A percentile compares a stretch with the other conserved stretches of the same genome.
Evolutionary conservation across 2,113 vertebrate species (phyloP).

Genomic region (Dromiciops gliroides): DNA sequence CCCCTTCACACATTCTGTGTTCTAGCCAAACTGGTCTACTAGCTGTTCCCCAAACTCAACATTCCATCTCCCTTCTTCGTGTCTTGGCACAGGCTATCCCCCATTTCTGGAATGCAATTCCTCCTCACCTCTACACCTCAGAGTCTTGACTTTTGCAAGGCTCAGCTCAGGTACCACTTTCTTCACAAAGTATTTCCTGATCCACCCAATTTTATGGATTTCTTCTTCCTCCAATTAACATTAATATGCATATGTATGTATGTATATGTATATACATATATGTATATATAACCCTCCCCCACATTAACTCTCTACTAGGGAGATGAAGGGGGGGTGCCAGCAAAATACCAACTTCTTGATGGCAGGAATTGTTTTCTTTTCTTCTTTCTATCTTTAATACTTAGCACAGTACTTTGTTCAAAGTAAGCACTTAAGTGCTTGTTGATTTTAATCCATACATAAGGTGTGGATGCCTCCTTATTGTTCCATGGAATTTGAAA

Average conservation of each 20-base stretch:
- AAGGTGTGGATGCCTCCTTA: not conserved
- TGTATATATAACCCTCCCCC: too few species aligned
- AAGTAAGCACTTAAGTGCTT: not conserved
- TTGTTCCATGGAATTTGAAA: not conserved
- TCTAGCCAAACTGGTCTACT: not conserved
- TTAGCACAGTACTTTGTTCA: not conserved
- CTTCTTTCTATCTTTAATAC: not conserved
- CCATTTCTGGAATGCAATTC: not conserved
- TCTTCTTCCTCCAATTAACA: not conserved
- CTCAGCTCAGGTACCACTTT: not conserved
- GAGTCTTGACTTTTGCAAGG: not conserved
- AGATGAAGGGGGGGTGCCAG: too few species aligned
- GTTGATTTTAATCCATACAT: not conserved
- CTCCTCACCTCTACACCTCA: not conserved
- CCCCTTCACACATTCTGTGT: not conserved
- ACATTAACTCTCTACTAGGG: not conserved
- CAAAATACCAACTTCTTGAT: not conserved
- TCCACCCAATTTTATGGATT: not conserved
- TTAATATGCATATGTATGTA: too few species aligned
- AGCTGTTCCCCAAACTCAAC: not conserved
- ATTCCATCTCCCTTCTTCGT: not conserved
- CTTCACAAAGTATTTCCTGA: not conserved
- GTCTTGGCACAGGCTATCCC: not conserved
- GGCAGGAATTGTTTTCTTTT: not conserved
- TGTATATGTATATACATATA: too few species aligned